A percentile compares a stretch with the other conserved stretches of the same genome.
Evolutionary conservation across 1,140 invertebrate genomes (phyloP).

Genomic region (Araneus ventricosus): DNA sequence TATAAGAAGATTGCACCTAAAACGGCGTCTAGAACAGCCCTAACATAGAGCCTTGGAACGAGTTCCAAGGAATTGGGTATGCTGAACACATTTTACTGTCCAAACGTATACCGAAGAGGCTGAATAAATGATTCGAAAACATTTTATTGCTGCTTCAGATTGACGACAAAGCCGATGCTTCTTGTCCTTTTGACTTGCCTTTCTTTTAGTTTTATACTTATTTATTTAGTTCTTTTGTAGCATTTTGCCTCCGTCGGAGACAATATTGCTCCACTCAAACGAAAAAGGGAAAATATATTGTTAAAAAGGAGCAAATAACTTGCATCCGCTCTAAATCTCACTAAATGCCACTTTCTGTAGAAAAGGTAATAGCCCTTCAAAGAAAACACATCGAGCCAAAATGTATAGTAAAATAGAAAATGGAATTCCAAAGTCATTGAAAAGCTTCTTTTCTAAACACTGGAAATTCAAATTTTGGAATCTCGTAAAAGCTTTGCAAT

Average conservation of each 20-base stretch:
- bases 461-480: no score
- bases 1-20: background rate
- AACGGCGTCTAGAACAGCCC: background rate
- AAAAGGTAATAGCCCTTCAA: slow-evolving; percentile 19
- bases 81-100: slow-evolving; percentile 69
- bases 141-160: slow-evolving; percentile 70
- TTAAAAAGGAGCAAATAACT: slow-evolving; percentile 29
- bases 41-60: background rate
- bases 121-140: slow-evolving; percentile 72
- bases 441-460: background rate
- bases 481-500: no score
- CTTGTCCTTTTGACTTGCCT: slow-evolving; percentile 32
- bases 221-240: background rate
- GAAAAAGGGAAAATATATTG: background rate
- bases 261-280: slow-evolving; percentile 37
- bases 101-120: slow-evolving; percentile 56
- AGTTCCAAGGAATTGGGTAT: background rate
- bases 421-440: background rate
- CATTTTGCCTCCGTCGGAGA: background rate
- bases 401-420: background rate
- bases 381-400: background rate
- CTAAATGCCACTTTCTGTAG: slow-evolving; percentile 47
- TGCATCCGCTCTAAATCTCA: slow-evolving; percentile 47
- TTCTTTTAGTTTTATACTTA: background rate
- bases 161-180: slow-evolving; percentile 61